Conservation (phyloP, 2,113 vertebrate genomes). For the Hirundichthys speculiger region DNA sequence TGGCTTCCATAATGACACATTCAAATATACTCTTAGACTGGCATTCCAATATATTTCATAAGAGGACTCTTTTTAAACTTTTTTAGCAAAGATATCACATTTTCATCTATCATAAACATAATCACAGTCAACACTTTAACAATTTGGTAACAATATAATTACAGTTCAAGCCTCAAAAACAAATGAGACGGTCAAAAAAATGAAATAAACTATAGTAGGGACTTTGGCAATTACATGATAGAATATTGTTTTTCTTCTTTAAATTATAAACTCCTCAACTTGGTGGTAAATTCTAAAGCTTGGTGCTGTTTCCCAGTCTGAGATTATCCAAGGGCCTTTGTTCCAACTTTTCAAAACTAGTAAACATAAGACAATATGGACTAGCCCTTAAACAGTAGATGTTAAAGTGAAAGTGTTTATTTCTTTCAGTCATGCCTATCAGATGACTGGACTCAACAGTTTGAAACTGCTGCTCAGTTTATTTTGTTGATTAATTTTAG, state of each 20-base stretch:
- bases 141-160: constrained; percentile 77
- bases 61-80: constrained; percentile 69
- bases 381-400: constrained; percentile 81
- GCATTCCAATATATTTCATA: constrained; percentile 82
- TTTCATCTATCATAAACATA: constrained; percentile 75
- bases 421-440: constrained; percentile 38
- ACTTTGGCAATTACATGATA: constrained; percentile 81
- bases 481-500: constrained; percentile 17
- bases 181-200: constrained; percentile 58
- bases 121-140: constrained; percentile 77
- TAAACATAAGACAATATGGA: constrained; percentile 77
- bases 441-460: constrained; percentile 35
- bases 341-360: constrained; percentile 65
- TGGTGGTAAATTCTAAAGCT: constrained; percentile 71
- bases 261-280: constrained; percentile 50
- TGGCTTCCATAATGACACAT: constrained; percentile 89
- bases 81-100: constrained; percentile 76
- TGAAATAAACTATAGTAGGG: constrained; percentile 56
- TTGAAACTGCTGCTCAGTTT: constrained; percentile 13
- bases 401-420: constrained; percentile 50
- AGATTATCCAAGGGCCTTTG: constrained; percentile 69
- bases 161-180: constrained; percentile 75
- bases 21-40: constrained; percentile 86
- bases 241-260: constrained; percentile 9
- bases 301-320: constrained; percentile 73